Evolutionary conservation across 1,140 invertebrate genomes (phyloP).

Genomic region (Lepidurus couesii): DNA sequence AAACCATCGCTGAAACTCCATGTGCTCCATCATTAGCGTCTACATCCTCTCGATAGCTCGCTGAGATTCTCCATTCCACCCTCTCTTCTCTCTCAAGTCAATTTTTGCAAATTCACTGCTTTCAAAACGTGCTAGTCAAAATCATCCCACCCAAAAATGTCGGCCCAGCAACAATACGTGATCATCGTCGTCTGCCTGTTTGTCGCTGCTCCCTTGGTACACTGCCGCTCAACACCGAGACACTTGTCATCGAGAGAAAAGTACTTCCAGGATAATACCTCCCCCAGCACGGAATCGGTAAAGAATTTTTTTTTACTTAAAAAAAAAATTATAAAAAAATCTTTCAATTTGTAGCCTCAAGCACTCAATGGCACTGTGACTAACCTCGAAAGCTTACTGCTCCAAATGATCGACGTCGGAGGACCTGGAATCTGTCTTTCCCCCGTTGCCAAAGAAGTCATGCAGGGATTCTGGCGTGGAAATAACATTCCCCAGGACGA

Average conservation of each 20-base stretch:
- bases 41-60: too few relatives aligned
- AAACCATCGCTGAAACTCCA: neutral
- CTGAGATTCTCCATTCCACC: too few relatives aligned
- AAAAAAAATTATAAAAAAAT: neutral
- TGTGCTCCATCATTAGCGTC: neutral
- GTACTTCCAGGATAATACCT: too few relatives aligned
- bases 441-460: slow-evolving; percentile 29
- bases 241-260: too few relatives aligned
- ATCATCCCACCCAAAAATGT: too few relatives aligned
- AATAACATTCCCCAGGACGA: slow-evolving; percentile 23
- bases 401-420: slow-evolving; percentile 27
- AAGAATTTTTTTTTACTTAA: neutral
- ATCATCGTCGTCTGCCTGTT: too few relatives aligned
- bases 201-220: too few relatives aligned
- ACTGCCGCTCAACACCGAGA: too few relatives aligned
- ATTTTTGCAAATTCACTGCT: too few relatives aligned
- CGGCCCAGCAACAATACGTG: too few relatives aligned
- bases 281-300: neutral
- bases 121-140: too few relatives aligned
- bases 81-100: too few relatives aligned
- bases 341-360: neutral
- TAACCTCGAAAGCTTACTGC: slow-evolving; percentile 30
- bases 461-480: slow-evolving; percentile 29
- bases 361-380: neutral
- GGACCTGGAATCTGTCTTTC: slow-evolving; percentile 31